Conservation (phyloP, 2,797 vertebrate species). For the Glyptemys insculpta region DNA sequence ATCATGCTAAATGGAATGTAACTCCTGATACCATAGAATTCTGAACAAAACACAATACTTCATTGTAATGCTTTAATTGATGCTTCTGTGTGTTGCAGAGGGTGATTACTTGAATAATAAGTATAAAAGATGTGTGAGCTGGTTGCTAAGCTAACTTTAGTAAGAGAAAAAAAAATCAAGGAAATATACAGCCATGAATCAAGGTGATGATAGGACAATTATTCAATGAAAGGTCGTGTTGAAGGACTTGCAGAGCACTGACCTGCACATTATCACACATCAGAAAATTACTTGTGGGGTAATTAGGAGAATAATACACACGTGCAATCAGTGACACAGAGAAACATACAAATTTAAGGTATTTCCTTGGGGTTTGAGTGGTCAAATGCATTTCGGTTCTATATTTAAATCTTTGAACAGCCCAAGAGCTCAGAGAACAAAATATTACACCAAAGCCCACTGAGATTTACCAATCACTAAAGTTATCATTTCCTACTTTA, state of each 20-base stretch:
- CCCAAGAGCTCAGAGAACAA: conserved; percentile 56
- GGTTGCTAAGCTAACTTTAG: conserved; percentile 74
- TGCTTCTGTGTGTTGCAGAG: conserved; percentile 67
- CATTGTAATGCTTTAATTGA: conserved; percentile 78
- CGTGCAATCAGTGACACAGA: conserved; percentile 39
- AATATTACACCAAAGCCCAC: conserved; percentile 37
- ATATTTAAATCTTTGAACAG: conserved; percentile 57
- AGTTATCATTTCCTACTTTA: conserved; percentile 67
- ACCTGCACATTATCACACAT: conserved; percentile 63
- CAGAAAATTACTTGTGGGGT: conserved; percentile 67
- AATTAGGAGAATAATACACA: conserved; percentile 80
- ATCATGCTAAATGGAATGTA: conserved; percentile 67
- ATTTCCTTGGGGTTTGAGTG: conserved; percentile 3
- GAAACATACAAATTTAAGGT: conserved; percentile 35
- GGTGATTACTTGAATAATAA: conserved; percentile 77
- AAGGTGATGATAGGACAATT: conserved; percentile 73
- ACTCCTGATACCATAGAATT: conserved; percentile 67
- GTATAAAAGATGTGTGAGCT: conserved; percentile 58
- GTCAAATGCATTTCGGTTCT: conserved; percentile 43
- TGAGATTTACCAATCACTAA: conserved; percentile 41
- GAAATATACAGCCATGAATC: conserved; percentile 70
- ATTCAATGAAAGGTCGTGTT: conserved; percentile 73
- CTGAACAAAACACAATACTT: conserved; percentile 77
- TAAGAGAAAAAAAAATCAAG: conserved; percentile 63
- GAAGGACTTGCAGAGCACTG: conserved; percentile 76